phyloP scores from a whole-genome alignment of 2,113 vertebrate genomes.

The Ailuropoda melanoleuca region DNA sequence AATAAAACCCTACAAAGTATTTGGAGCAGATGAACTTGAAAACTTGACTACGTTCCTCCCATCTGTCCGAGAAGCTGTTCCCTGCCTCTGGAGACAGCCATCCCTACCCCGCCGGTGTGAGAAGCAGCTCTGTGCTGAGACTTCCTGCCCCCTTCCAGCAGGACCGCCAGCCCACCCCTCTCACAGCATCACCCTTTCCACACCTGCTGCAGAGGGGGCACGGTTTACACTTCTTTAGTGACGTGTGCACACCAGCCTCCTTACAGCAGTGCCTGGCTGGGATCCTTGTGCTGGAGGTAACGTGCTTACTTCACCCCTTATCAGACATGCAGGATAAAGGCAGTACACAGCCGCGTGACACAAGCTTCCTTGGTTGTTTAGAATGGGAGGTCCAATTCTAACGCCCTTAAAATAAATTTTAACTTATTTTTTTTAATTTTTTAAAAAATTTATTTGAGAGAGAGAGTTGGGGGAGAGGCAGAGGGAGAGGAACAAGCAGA shows the following conservation, averaged over 20 bases:
- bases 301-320: not conserved
- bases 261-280: not conserved
- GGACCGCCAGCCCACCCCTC: not conserved
- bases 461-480: not conserved
- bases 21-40: not conserved
- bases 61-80: not conserved
- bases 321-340: not conserved
- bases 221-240: not conserved
- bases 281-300: not conserved
- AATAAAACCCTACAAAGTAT: not conserved
- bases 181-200: not conserved
- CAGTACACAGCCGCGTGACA: rapidly evolving
- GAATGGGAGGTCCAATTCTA: not conserved
- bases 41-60: not conserved
- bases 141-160: not conserved
- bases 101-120: not conserved
- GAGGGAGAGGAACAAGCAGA: not conserved
- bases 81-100: not conserved
- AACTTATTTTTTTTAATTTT: not conserved
- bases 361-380: not conserved
- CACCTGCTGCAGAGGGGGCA: not conserved
- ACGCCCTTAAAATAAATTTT: not conserved
- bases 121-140: not conserved
- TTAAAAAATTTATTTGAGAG: not conserved
- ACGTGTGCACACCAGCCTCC: not conserved